phyloP scores from a whole-genome alignment of 2,113 vertebrate species.

The Saiga tatarica region DNA sequence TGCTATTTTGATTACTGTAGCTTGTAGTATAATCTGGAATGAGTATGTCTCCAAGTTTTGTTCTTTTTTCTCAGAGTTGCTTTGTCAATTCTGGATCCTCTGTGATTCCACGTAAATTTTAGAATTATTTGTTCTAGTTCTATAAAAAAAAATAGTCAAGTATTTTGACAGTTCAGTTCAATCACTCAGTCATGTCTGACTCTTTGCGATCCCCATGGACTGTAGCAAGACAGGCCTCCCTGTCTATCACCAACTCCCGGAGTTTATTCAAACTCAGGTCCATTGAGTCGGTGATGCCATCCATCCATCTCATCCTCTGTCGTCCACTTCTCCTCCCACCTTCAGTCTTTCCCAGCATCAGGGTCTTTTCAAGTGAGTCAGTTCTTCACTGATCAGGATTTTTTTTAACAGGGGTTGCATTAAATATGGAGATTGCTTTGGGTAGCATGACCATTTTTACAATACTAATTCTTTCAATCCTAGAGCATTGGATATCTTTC shows the following conservation, averaged over 20 bases:
- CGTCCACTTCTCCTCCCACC: not conserved
- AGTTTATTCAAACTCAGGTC: not conserved
- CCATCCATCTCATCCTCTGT: not conserved
- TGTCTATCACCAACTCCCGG: not conserved
- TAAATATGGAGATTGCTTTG: not conserved
- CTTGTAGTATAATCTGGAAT: not conserved
- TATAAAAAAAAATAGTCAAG: not conserved
- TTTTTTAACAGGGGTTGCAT: not conserved
- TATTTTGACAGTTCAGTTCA: not conserved
- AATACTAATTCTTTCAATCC: not conserved
- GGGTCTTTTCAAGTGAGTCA: not conserved
- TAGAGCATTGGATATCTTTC: not conserved
- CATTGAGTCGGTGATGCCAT: not conserved
- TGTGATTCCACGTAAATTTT: not conserved
- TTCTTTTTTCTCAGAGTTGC: not conserved
- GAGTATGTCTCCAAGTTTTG: not conserved
- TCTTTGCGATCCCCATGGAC: not conserved
- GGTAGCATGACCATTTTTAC: not conserved
- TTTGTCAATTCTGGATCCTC: not conserved
- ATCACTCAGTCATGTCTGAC: not conserved
- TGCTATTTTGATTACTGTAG: not conserved
- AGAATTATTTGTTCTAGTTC: not conserved
- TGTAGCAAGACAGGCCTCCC: fast-evolving
- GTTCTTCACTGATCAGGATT: not conserved
- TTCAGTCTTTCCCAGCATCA: not conserved